Conservation (phyloP, 2,888 invertebrate genomes). For the Acleris holmiana region DNA sequence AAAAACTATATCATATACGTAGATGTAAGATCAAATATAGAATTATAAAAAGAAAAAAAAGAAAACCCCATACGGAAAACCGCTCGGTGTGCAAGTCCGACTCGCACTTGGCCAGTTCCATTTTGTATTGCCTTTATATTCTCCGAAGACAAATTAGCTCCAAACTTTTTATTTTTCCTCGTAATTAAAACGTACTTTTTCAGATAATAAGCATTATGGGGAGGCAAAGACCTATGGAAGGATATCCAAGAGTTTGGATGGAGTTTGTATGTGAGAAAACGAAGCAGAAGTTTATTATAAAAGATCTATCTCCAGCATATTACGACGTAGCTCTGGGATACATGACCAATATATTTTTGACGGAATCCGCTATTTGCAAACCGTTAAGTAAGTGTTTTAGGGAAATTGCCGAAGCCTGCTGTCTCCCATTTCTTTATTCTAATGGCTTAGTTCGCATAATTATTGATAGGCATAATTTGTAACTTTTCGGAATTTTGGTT, state of each 20-base stretch:
- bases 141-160: no score
- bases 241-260: conserved; percentile 35
- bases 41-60: no score
- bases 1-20: no score
- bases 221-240: conserved; percentile 29
- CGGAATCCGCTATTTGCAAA: conserved; percentile 39
- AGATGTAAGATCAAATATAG: no score
- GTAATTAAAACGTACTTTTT: background rate
- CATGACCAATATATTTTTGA: conserved; percentile 41
- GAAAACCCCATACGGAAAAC: no score
- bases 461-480: no score
- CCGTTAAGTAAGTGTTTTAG: conserved; percentile 38
- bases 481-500: no score
- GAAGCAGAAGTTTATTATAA: conserved; percentile 35
- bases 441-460: no score
- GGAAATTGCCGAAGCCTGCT: background rate
- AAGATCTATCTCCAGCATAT: conserved; percentile 37
- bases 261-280: conserved; percentile 25
- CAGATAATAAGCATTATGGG: conserved; percentile 12
- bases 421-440: background rate
- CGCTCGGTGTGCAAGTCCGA: no score
- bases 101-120: no score
- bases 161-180: no score
- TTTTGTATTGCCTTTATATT: no score
- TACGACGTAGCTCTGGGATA: conserved; percentile 40